Evolutionary conservation across 2,797 vertebrate genomes (phyloP).

Genomic region (Poeciliopsis paucimaculata): DNA sequence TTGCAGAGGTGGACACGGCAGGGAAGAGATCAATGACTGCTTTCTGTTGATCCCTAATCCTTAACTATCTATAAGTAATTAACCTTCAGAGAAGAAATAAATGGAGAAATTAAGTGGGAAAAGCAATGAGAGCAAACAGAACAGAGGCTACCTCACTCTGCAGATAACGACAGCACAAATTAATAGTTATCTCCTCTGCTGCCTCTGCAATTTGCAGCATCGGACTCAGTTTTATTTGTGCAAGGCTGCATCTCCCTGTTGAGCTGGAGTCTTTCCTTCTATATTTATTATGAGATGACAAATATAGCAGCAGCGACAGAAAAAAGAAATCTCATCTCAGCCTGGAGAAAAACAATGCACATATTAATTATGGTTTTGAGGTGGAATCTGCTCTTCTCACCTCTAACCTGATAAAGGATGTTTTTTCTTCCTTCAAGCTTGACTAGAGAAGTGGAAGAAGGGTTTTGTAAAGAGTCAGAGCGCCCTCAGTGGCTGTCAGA

Average conservation of each 20-base stretch:
- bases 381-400: conserved; percentile 25
- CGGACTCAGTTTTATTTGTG: conserved; percentile 42
- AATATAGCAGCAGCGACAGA: conserved; percentile 31
- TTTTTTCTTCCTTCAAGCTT: conserved; percentile 25
- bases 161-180: conserved; percentile 54
- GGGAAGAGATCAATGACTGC: conserved; percentile 78
- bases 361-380: conserved; percentile 22
- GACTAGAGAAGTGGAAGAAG: conserved; percentile 26
- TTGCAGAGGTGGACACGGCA: conserved; percentile 67
- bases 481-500: conserved; percentile 71
- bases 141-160: conserved; percentile 37
- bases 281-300: conserved; percentile 15
- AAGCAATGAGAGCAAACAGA: conserved; percentile 64
- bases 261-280: not conserved
- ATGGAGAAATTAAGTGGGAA: conserved; percentile 60
- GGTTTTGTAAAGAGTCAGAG: conserved; percentile 64
- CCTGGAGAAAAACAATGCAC: conserved; percentile 20
- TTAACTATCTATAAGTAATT: conserved; percentile 83
- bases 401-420: conserved; percentile 18
- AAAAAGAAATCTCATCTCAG: conserved; percentile 21
- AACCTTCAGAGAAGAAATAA: conserved; percentile 78
- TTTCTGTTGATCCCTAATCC: conserved; percentile 79
- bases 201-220: conserved; percentile 46
- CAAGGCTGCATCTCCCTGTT: conserved; percentile 22
- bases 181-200: conserved; percentile 50